phyloP scores from a whole-genome alignment of 53 echinoderm and acorn worm genomes.

The Apostichopus leukothele region DNA sequence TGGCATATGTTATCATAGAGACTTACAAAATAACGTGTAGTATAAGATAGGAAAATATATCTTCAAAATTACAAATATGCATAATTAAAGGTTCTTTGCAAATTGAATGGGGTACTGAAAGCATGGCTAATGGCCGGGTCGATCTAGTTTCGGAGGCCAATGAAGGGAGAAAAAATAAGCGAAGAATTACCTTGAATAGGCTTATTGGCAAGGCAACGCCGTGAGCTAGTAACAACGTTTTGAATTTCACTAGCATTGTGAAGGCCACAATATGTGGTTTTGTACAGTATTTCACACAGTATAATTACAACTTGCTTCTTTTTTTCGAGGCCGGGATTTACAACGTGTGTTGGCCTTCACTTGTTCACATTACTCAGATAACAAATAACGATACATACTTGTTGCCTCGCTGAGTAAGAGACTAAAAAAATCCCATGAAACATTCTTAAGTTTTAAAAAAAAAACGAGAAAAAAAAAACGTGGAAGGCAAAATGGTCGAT shows the following conservation, averaged over 20 bases:
- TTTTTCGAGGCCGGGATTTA: background rate
- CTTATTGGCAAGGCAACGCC: constrained; percentile 36
- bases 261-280: constrained; percentile 20
- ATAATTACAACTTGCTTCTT: too few relatives aligned
- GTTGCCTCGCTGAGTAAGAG: constrained; percentile 9
- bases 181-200: constrained; percentile 16
- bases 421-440: constrained; percentile 39
- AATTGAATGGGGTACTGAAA: constrained; percentile 10
- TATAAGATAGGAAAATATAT: constrained; percentile 2
- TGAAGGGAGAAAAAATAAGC: background rate
- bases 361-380: constrained; percentile 7
- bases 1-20: constrained; percentile 10
- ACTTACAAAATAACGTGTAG: background rate
- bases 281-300: background rate
- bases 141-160: constrained; percentile 14
- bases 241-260: background rate
- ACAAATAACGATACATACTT: background rate
- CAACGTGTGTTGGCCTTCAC: background rate
- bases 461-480: background rate
- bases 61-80: constrained; percentile 13
- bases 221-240: background rate
- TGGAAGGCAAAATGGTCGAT: constrained; percentile 45
- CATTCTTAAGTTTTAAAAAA: constrained; percentile 35
- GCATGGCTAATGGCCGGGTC: background rate
- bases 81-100: constrained; percentile 24